Conservation (phyloP, 2,797 vertebrate species). For the Myotis planiceps region DNA sequence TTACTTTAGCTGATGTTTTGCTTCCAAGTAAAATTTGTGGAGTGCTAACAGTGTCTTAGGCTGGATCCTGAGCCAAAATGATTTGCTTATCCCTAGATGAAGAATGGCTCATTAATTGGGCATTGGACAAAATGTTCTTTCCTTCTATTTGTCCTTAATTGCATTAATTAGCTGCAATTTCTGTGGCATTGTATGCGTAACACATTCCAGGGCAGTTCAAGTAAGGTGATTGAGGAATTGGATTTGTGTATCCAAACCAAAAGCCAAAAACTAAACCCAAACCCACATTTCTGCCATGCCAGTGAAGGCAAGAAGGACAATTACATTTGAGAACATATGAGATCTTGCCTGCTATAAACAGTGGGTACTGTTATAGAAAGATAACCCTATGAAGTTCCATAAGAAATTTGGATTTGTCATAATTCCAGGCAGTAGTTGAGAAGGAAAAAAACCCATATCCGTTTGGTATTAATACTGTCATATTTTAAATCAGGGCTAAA, state of each 20-base stretch:
- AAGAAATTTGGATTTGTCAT: conserved; percentile 16
- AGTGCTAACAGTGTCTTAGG: conserved; percentile 53
- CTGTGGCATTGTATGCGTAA: conserved; percentile 53
- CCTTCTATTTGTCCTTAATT: conserved; percentile 66
- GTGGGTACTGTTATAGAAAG: neutral
- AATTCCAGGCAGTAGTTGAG: conserved; percentile 11
- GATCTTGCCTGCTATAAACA: conserved; percentile 35
- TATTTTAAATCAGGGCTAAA: neutral
- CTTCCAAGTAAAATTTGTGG: conserved; percentile 65
- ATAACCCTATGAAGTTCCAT: neutral
- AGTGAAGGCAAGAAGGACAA: conserved; percentile 10
- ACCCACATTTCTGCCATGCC: conserved; percentile 13
- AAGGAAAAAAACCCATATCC: neutral
- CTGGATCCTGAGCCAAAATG: conserved; percentile 55
- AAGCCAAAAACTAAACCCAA: conserved; percentile 49
- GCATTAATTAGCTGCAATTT: conserved; percentile 62
- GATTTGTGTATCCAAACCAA: conserved; percentile 45
- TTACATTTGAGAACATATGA: conserved; percentile 27
- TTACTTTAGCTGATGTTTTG: conserved; percentile 63
- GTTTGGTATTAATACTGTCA: neutral
- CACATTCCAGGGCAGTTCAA: conserved; percentile 62
- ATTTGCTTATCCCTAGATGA: conserved; percentile 63
- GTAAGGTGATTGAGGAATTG: conserved; percentile 57
- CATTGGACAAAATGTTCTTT: conserved; percentile 68
- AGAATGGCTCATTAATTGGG: conserved; percentile 53